Evolutionary conservation across 2,888 invertebrate genomes (phyloP), one percentile per base, ranked within the genome.

Genomic region (Rotaria socialis): DNA sequence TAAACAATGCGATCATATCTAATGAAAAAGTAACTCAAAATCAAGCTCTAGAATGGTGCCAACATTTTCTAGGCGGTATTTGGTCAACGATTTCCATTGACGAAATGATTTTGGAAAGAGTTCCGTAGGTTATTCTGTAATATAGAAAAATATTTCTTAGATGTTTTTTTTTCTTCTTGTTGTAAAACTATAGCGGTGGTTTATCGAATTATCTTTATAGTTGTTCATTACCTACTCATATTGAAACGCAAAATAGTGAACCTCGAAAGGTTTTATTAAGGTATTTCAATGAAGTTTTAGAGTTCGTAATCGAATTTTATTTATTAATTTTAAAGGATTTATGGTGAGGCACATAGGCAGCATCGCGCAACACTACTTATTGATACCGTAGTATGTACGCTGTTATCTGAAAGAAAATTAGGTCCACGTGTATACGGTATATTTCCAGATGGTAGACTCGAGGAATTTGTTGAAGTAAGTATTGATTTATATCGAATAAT

Each of bases 191-290:
- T 92, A 98, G 98, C 91, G 98, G 98, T 24, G 99, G 98, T 0
- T 93, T 99, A 87, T 96, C 97, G 87, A 99, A 99, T 92, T 95
- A 96, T 92, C 92, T 99, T 86, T 99, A 97, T 93, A 94, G 96
- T 90, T 95, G 97, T 88, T 94, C 95, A 56, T 92, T 98, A 19
- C 96, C 96, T 0, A 92, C 92, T 86, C 90, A 92, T 4, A 90
- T 92, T 84, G 91, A 92, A n/a, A 91, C 93, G 0, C 90, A 92
- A 41, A 91, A 89, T 22, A 89, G 89, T 41, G 93, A 93, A 89
- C 93, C 93, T 0, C 85, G 88, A 80, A 80, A 80, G n/a, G 80
- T 80, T 8, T 43, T 80, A n/a, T 19, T 80, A 24, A 80, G 47
- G 80, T 80, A 80, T 41, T 19, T 2, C 41, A 41, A 22, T 7